Conservation (phyloP, 2,888 invertebrate genomes). For the Odontothrips loti region DNA sequence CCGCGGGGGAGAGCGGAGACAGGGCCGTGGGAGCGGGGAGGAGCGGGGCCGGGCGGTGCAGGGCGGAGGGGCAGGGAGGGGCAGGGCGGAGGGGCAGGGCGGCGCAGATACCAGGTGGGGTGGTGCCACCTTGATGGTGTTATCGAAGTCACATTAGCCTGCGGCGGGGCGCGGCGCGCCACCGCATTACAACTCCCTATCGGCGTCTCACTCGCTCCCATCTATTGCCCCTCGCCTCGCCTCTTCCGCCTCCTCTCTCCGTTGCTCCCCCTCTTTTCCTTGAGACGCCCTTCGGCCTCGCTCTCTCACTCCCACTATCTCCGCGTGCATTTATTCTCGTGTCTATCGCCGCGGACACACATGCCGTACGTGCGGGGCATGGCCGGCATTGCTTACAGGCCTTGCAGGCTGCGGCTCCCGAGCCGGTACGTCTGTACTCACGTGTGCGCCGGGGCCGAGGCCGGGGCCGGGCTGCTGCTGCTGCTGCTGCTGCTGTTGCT, state of each 20-base stretch:
- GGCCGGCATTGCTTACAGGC: not conserved
- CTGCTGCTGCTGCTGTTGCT: not conserved
- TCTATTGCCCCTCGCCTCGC: no score
- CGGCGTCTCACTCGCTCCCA: not conserved
- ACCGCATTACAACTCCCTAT: constrained; percentile 13
- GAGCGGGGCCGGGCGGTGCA: not conserved
- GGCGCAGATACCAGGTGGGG: constrained; percentile 1
- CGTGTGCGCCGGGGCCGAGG: not conserved
- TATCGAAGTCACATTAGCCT: constrained; percentile 22
- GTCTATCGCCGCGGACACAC: not conserved
- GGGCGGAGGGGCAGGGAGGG: not conserved
- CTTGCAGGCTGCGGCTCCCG: no score
- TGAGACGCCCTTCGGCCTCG: not conserved
- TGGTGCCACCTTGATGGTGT: constrained; percentile 6
- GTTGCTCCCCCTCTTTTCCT: not conserved
- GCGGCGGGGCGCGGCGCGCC: not conserved
- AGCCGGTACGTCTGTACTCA: no score
- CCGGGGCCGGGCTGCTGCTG: not conserved
- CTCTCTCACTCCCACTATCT: not conserved
- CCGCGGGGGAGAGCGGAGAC: not conserved
- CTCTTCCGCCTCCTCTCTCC: not conserved
- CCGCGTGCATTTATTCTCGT: not conserved
- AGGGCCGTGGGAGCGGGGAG: not conserved
- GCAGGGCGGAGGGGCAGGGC: not conserved
- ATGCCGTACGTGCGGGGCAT: not conserved